Conservation (phyloP, 2,888 invertebrate genomes). For the Cistogaster globosa region DNA sequence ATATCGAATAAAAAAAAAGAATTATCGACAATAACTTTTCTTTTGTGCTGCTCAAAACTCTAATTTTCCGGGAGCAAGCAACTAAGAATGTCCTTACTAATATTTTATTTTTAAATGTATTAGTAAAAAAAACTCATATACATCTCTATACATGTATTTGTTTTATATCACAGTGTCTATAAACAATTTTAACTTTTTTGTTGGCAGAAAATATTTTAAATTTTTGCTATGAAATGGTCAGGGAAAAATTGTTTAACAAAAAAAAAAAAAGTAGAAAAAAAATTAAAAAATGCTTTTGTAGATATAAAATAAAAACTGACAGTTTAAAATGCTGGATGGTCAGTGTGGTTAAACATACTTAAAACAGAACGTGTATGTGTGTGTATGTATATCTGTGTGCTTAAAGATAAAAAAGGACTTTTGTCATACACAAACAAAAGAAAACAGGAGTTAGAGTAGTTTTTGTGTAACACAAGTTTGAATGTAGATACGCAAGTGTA, state of each 20-base stretch:
- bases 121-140: neutral
- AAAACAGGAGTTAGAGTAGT: neutral
- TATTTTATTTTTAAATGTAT: neutral
- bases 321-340: conserved; percentile 67
- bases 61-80: too few relatives aligned
- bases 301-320: conserved; percentile 66
- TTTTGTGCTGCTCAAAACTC: too few relatives aligned
- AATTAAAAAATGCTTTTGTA: conserved; percentile 41
- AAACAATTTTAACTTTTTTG: conserved; percentile 63
- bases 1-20: too few relatives aligned
- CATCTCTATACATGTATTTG: conserved; percentile 27
- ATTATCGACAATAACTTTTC: too few relatives aligned
- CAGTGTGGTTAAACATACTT: conserved; percentile 64
- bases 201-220: conserved; percentile 23
- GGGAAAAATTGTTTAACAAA: conserved; percentile 28
- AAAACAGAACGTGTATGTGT: conserved; percentile 10
- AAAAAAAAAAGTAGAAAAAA: conserved; percentile 12
- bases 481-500: neutral
- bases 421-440: conserved; percentile 6
- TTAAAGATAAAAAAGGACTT: conserved; percentile 42
- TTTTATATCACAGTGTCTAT: conserved; percentile 41
- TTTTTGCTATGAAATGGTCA: conserved; percentile 53
- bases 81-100: neutral
- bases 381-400: conserved; percentile 37
- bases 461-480: neutral